These are phyloP conservation scores for Villa cingulata DNA, from an alignment of 2,888 invertebrate species.

Conservation along the genomic window DNA sequence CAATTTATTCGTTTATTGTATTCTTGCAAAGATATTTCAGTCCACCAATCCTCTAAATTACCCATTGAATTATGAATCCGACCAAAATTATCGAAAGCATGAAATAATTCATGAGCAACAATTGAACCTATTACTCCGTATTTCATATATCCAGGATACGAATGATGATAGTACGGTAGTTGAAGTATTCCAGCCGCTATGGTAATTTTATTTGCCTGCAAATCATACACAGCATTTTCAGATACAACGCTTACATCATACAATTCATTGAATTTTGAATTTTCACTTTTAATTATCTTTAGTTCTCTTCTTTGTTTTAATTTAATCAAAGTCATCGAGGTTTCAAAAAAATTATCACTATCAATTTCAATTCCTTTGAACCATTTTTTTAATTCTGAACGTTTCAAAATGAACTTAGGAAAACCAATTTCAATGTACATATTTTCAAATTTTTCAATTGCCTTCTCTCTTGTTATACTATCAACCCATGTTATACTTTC, in stretches of 20 bases:
- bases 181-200: constrained; percentile 1
- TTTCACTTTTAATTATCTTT: neutral
- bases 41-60: neutral
- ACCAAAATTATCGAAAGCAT: constrained; percentile 3
- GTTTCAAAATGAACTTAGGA: neutral
- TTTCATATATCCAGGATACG: constrained; percentile 1
- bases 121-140: constrained; percentile 2
- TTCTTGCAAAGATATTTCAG: neutral
- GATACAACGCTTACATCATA: neutral
- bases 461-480: neutral
- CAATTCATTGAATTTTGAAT: neutral
- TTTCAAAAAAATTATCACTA: constrained; percentile 1
- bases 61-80: neutral
- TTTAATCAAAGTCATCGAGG: neutral
- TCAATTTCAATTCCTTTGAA: neutral
- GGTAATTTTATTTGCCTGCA: neutral
- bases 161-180: neutral
- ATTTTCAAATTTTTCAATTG: neutral
- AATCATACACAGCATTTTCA: neutral
- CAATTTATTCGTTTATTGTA: neutral
- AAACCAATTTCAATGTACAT: constrained; percentile 1
- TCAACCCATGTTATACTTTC: constrained; percentile 1
- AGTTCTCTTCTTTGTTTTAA: neutral
- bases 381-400: neutral
- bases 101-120: constrained; percentile 1